These are phyloP conservation scores for Gadopsis bispinosus DNA, from an alignment of 2,797 vertebrate genomes.

Conservation along the genomic window DNA sequence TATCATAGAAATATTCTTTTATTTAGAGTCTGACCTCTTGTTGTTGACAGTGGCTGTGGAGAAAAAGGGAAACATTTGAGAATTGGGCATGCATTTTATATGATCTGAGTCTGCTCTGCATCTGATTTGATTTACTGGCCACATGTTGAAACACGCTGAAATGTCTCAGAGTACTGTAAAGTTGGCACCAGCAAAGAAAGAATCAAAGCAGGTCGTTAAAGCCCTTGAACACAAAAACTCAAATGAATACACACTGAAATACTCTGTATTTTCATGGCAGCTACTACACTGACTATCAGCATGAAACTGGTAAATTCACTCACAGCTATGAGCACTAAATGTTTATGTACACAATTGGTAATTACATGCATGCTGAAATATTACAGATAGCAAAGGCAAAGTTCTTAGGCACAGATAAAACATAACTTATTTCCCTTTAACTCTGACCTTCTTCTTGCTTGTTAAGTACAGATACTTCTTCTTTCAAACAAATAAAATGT, in stretches of 20 bases:
- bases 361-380: slow-evolving; percentile 52
- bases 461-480: slow-evolving; percentile 10
- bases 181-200: slow-evolving; percentile 50
- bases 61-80: not conserved
- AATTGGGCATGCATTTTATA: not conserved
- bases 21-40: not conserved
- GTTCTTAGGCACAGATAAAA: slow-evolving; percentile 58
- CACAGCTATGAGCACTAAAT: slow-evolving; percentile 32
- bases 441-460: slow-evolving; percentile 11
- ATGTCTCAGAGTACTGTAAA: slow-evolving; percentile 37
- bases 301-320: slow-evolving; percentile 20
- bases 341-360: slow-evolving; percentile 28
- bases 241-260: slow-evolving; percentile 13
- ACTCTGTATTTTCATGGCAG: slow-evolving; percentile 8
- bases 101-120: slow-evolving; percentile 1
- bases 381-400: slow-evolving; percentile 50
- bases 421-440: not conserved
- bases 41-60: not conserved
- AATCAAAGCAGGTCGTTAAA: slow-evolving; percentile 53
- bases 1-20: slow-evolving; percentile 1
- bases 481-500: slow-evolving; percentile 2
- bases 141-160: slow-evolving; percentile 38
- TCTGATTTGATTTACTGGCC: slow-evolving; percentile 7
- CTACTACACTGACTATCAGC: slow-evolving; percentile 18
- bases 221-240: slow-evolving; percentile 59